These are phyloP conservation scores for Chanos chanos DNA, from an alignment of 2,797 vertebrate species.

Conservation along the genomic window DNA sequence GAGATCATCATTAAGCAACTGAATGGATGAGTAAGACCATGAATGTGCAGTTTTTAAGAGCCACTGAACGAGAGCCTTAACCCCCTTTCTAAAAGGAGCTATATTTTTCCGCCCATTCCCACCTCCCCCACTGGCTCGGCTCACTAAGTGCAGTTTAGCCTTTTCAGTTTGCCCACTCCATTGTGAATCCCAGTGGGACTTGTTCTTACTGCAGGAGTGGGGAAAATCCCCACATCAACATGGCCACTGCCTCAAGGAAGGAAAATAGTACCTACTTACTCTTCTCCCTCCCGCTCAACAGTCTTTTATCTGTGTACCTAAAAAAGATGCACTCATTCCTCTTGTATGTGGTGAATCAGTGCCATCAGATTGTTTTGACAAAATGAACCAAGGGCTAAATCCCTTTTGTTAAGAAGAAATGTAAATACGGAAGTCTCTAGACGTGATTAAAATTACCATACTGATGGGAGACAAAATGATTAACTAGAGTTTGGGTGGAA, in stretches of 20 bases:
- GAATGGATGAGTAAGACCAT: slow-evolving; percentile 63
- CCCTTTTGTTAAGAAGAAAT: too few species aligned
- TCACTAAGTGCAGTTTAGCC: slow-evolving; percentile 66
- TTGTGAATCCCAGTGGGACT: slow-evolving; percentile 70
- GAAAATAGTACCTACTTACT: slow-evolving; percentile 38
- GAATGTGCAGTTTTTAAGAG: slow-evolving; percentile 72
- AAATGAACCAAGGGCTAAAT: too few species aligned
- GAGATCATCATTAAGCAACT: slow-evolving; percentile 64
- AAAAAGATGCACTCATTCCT: too few species aligned
- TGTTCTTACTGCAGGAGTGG: slow-evolving; percentile 54
- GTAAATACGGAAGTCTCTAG: too few species aligned
- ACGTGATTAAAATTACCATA: too few species aligned
- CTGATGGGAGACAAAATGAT: too few species aligned
- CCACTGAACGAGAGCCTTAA: slow-evolving; percentile 67
- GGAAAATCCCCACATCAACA: slow-evolving; percentile 49
- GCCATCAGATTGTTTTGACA: too few species aligned
- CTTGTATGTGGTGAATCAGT: too few species aligned
- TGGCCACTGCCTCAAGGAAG: slow-evolving; percentile 43
- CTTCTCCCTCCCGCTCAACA: too few species aligned
- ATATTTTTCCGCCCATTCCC: slow-evolving; percentile 66
- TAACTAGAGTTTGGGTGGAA: not conserved
- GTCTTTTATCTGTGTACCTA: too few species aligned
- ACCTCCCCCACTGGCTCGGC: slow-evolving; percentile 64
- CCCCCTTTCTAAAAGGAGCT: slow-evolving; percentile 71
- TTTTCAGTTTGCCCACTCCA: slow-evolving; percentile 78